Base-by-base conservation (phyloP, 2,888 invertebrate genomes). In the Didymodactylos carnosus region DNA sequence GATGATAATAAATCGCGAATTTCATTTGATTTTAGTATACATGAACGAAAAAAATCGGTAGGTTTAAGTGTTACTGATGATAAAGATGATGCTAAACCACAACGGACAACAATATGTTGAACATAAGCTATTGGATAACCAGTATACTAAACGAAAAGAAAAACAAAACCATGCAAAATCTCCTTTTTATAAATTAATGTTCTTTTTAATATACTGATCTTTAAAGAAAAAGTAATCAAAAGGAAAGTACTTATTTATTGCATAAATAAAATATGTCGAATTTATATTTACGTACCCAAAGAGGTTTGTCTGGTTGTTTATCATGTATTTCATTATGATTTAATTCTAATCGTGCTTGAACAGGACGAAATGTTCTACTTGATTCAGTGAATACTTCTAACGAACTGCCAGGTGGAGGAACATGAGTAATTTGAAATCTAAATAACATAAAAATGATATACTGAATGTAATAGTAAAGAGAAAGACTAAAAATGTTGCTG, bases 31-130 rank as follows among this genome's bases (percentile, higher is more conserved):
- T 92, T 91, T 79, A 90, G 89, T 1, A 95, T 85, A 3, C 94
- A 94, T 10, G 90, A 92, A 79, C 93, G 87, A 83, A 93, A 92
- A 69, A 93, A 93, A 86, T 94, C 94, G 81, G 90, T 89, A 79
- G 92, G 86, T 78, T 88, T 88, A 78, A 94, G 85, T 78, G 76
- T 76, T 23, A 90, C 89, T 76, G 87, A 87, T 75, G 88, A 87
- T 94, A 94, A 94, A 74, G 94, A 94, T 76, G 90, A 86, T 14
- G 94, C 91, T 75, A 91, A 89, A 81, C 86, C 25, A 51, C 51
- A 51, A 16, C 80, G 81, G 72, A 83, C 78, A 53, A 83, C 78
- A 19, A 83, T 79, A 76, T 83, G 82, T 78, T 86, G 86, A 46
- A 87, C 81, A 78, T 85, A 87, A 16, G 84, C 84, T 27, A 84